Evolutionary conservation across 2,888 invertebrate species (phyloP), one percentile per base, ranked within the genome.

Genomic region (Kuschelorhynchus macadamiae): DNA sequence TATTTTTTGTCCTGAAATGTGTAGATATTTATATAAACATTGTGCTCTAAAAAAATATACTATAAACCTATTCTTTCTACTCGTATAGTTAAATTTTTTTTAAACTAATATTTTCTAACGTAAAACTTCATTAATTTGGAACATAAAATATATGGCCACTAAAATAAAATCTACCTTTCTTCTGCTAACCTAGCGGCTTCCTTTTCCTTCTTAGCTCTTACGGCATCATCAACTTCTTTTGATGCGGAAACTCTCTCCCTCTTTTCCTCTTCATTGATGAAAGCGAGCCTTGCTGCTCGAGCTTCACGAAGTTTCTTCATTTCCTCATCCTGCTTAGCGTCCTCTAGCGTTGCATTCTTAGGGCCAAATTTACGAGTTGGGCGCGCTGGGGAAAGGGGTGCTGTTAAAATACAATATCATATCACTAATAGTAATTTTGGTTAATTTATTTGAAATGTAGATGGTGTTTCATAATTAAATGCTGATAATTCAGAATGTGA

Each of bases 361-460:
- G 73, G 85, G 81, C 89, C 87, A 84, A 91, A 91, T 82, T 88
- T 89, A 81, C 91, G 87, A 79, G 90, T 88, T 77, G 91, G 89
- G 79, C 91, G 88, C 82, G 87, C 86, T 74, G 91, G 89, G 73
- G 90, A 87, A 85, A 91, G 86, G 79, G 79, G 72, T 16, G 75
- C 80, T 81, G 76, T 56, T 77, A 12, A 11, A 46, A n/a, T n/a
- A n/a, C n/a, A n/a, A n/a, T n/a, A n/a, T n/a, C n/a, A n/a, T n/a
- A n/a, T n/a, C 44, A 14, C 20, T 1, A 4, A 44, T 3, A 20
- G 20, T 47, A n/a, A 1, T 14, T 42, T 16, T 2, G 8, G 14
- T 12, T 12, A 12, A 17, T 47, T 25, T 47, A 47, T n/a, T n/a
- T n/a, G n/a, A n/a, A n/a, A n/a, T n/a, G n/a, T n/a, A n/a, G n/a